These are phyloP conservation scores for Acanthaster planci DNA, from an alignment of 35 echinoderm and acorn worm genomes.

Conservation along the genomic window DNA sequence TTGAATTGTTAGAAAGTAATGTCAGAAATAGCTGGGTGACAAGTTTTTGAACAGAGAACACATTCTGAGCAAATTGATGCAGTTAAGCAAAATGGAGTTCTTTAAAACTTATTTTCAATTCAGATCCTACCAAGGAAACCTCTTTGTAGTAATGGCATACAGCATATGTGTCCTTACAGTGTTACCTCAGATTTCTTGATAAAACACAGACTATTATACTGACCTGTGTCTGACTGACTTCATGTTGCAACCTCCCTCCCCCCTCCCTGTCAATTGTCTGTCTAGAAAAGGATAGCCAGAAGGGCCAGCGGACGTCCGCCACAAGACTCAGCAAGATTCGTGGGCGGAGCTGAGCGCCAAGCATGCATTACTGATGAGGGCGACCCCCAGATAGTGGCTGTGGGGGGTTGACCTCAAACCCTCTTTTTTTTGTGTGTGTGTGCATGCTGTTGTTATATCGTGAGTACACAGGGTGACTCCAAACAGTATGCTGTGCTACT, in stretches of 20 bases:
- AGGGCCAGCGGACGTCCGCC: constrained; percentile 16
- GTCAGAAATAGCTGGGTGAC: no score
- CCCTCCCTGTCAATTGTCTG: constrained; percentile 32
- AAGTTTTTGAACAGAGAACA: no score
- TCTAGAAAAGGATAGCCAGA: neutral
- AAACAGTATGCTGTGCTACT: neutral
- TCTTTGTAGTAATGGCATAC: no score
- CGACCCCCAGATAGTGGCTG: constrained; percentile 39
- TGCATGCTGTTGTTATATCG: constrained; percentile 17
- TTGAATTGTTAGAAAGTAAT: no score
- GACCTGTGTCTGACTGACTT: neutral
- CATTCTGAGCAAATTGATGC: no score
- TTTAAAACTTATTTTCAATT: no score
- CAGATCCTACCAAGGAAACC: no score
- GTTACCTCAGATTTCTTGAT: no score
- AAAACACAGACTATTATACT: neutral
- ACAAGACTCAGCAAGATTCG: constrained; percentile 56
- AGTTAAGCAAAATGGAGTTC: no score
- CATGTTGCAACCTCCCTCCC: neutral
- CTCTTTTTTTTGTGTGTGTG: neutral
- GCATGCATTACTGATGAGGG: constrained; percentile 56
- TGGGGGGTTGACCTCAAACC: constrained; percentile 21
- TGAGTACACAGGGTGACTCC: neutral
- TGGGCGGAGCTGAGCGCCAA: constrained; percentile 61
- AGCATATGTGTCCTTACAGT: no score